Evolutionary conservation across 1,140 invertebrate genomes (phyloP).

Genomic region (Pseudomyrmex concolor): DNA sequence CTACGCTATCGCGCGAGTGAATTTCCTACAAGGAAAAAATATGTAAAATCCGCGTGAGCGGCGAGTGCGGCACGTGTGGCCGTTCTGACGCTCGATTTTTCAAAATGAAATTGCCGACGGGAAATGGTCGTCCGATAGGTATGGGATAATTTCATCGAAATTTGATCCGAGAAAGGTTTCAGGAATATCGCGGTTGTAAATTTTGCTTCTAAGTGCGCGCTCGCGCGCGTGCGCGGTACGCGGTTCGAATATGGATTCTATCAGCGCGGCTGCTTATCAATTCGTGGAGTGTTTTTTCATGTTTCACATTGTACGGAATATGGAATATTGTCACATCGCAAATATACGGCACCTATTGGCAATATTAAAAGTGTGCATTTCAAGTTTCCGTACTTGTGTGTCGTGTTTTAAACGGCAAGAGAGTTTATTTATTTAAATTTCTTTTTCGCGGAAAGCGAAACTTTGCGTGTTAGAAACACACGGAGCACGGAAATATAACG

Average conservation of each 20-base stretch:
- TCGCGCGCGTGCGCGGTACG: constrained; percentile 6
- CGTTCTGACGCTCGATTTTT: constrained; percentile 43
- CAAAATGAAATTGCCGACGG: constrained; percentile 52
- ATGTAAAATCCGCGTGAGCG: constrained; percentile 64
- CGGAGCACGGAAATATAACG: constrained; percentile 61
- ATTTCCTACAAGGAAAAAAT: constrained; percentile 54
- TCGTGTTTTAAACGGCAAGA: not conserved
- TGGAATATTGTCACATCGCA: constrained; percentile 1
- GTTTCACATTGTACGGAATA: not conserved
- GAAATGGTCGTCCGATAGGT: constrained; percentile 30
- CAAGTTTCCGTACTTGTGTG: not conserved
- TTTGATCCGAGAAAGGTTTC: constrained; percentile 57
- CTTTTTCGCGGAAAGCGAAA: too few species aligned
- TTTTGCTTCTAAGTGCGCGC: constrained; percentile 14
- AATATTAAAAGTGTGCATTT: not conserved
- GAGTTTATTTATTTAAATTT: constrained; percentile 22
- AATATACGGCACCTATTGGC: not conserved
- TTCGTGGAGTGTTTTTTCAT: not conserved
- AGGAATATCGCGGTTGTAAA: constrained; percentile 48
- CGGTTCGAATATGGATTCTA: constrained; percentile 47
- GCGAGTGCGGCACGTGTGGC: constrained; percentile 57
- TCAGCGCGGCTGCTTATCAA: constrained; percentile 23
- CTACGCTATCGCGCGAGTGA: constrained; percentile 29
- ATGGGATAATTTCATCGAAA: constrained; percentile 53
- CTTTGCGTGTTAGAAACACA: too few species aligned